These are phyloP conservation scores for Fratercula arctica DNA, from an alignment of 2,797 vertebrate genomes.

Conservation along the genomic window DNA sequence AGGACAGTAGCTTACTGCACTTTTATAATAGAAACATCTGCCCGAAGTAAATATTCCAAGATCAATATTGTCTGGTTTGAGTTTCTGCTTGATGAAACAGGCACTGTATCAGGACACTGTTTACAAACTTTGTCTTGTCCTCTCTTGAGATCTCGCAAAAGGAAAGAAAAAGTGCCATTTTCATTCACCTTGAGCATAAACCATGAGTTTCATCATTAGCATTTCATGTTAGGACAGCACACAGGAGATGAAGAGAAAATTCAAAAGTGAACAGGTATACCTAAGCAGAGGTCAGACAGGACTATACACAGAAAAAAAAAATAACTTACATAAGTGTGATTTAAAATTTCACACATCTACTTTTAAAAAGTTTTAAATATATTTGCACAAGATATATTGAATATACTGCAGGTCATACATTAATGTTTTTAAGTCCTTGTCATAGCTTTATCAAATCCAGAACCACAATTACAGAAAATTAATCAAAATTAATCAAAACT, in stretches of 20 bases:
- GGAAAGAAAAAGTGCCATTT: background rate
- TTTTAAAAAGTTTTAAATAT: background rate
- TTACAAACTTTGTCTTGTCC: background rate
- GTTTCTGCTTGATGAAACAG: background rate
- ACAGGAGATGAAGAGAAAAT: background rate
- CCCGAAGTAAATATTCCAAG: background rate
- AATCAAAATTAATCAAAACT: background rate
- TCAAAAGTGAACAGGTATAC: background rate
- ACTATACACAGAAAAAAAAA: background rate
- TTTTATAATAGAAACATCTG: background rate
- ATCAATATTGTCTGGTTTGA: background rate
- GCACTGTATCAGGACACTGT: no score
- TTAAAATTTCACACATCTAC: background rate
- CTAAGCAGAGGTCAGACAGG: background rate
- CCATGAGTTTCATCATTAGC: background rate
- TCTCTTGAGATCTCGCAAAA: background rate
- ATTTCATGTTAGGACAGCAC: background rate
- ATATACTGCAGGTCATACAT: background rate
- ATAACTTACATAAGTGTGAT: background rate
- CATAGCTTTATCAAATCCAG: background rate
- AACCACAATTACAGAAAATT: background rate
- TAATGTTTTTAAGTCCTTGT: background rate
- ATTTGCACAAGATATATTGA: background rate
- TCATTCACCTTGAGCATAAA: background rate
- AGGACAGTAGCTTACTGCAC: background rate